Conservation (phyloP, 2,888 invertebrate species). For the Aphidius colemani region DNA sequence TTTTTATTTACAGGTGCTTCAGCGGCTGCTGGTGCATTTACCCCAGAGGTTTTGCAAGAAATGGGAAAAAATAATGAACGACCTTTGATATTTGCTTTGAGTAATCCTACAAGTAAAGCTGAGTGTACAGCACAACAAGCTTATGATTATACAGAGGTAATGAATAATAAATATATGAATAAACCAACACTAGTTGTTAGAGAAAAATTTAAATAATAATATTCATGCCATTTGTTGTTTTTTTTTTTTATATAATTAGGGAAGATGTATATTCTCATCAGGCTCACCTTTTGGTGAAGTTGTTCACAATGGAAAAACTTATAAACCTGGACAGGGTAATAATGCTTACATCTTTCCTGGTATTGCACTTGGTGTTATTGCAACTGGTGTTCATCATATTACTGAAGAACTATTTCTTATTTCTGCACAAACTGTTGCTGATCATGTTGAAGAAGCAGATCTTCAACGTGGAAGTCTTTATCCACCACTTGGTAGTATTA, state of each 20-base stretch:
- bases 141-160: slow-evolving; percentile 84
- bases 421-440: slow-evolving; percentile 89
- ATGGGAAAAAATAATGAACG: slow-evolving; percentile 87
- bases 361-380: slow-evolving; percentile 89
- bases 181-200: neutral
- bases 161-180: neutral
- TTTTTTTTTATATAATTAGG: slow-evolving; percentile 65
- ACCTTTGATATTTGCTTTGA: slow-evolving; percentile 95
- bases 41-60: slow-evolving; percentile 78
- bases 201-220: neutral
- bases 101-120: slow-evolving; percentile 96
- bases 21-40: slow-evolving; percentile 90
- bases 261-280: slow-evolving; percentile 90
- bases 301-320: slow-evolving; percentile 76
- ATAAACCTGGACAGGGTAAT: slow-evolving; percentile 94
- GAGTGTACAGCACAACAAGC: slow-evolving; percentile 98
- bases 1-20: slow-evolving; percentile 74
- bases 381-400: slow-evolving; percentile 90
- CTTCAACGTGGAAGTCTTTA: slow-evolving; percentile 87
- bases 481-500: slow-evolving; percentile 83
- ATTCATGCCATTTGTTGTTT: neutral
- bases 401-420: slow-evolving; percentile 92
- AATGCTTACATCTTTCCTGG: slow-evolving; percentile 98
- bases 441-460: slow-evolving; percentile 82
- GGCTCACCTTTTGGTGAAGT: slow-evolving; percentile 96